Percentiles rank a stretch among this genome's conserved stretches.
phyloP scores from a whole-genome alignment of 2,888 invertebrate species.

The Tortricodes alternella region DNA sequence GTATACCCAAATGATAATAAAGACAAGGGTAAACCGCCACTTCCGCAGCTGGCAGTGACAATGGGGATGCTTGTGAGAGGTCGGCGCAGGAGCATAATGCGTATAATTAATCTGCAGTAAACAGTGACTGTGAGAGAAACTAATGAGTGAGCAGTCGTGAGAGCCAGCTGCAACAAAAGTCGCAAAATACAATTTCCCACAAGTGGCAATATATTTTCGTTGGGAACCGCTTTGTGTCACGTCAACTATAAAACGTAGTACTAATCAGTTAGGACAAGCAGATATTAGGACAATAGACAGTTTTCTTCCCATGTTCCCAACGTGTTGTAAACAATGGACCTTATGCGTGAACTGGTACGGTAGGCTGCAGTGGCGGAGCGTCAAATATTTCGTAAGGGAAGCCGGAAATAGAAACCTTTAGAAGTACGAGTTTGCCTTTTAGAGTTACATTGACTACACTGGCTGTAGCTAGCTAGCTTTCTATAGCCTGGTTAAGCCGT shows the following conservation, averaged over 20 bases:
- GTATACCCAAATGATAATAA: conserved; percentile 30
- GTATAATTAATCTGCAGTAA: conserved; percentile 62
- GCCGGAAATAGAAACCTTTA: too few relatives aligned
- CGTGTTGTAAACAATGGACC: conserved; percentile 48
- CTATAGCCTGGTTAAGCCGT: too few relatives aligned
- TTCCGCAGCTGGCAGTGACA: conserved; percentile 49
- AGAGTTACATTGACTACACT: too few relatives aligned
- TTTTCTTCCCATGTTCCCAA: conserved; percentile 59
- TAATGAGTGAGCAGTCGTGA: conserved; percentile 59
- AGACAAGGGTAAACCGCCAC: conserved; percentile 36
- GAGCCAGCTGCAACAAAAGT: conserved; percentile 65
- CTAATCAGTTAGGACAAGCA: conserved; percentile 68
- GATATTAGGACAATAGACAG: conserved; percentile 68
- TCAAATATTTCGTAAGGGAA: too few relatives aligned
- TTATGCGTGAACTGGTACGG: conserved; percentile 39
- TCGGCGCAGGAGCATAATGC: conserved; percentile 51
- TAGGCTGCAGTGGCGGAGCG: too few relatives aligned
- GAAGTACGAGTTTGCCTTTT: too few relatives aligned
- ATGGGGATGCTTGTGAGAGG: conserved; percentile 45
- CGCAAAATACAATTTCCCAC: conserved; percentile 68
- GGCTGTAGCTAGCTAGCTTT: not conserved
- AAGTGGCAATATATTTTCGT: conserved; percentile 52
- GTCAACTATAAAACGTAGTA: conserved; percentile 64
- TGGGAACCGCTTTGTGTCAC: conserved; percentile 72
- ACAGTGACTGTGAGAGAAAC: conserved; percentile 65